Evolutionary conservation across 2,113 vertebrate genomes (phyloP), one percentile per base, ranked within the genome.

Genomic region (Catagonus wagneri): DNA sequence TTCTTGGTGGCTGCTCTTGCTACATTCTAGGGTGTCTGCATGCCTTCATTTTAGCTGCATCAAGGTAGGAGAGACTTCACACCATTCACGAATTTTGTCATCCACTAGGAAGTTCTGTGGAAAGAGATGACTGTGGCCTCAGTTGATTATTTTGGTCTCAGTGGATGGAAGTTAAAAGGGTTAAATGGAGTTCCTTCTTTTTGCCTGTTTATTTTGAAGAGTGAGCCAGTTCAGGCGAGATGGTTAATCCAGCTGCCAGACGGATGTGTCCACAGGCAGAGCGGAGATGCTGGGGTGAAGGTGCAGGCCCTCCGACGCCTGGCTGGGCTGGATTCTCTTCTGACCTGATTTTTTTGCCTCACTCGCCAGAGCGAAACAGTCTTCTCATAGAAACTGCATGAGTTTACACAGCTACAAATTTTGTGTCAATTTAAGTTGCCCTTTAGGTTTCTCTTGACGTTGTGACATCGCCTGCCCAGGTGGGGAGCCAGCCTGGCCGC

Each of bases 381-480:
- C 63, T 84, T 88, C 54, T n/a, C 25, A 7, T 36, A 36, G 65
- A 94, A 88, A 69, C 1, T 29, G 36, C 6, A 10, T 13, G 2
- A 29, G 86, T 44, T 68, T 39, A 56, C 16, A 34, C 6, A 34
- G 22, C 27, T 20, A 50, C 27, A 32, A 22, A 5, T 66, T 54
- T 52, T 34, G 36, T 87, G 76, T 79, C 69, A 32, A 3, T 54
- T 83, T 72, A 71, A 17, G 17, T 14, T 56, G 75, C 56, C 17
- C 52, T 78, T 56, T 34, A 56, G 11, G 22, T 56, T 78, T 32
- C n/a, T 54, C 34, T 22, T 34, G 20, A 79, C 58, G n/a, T 54
- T 58, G 12, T n/a, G 32, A 58, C 0, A 1, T 1, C 19, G 8
- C 34, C 27, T n/a, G 39, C 39, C 69, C 3, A 22, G 20, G 10